These are phyloP conservation scores for Ptychodera flava DNA, from an alignment of 35 echinoderm and acorn worm genomes.

Conservation along the genomic window DNA sequence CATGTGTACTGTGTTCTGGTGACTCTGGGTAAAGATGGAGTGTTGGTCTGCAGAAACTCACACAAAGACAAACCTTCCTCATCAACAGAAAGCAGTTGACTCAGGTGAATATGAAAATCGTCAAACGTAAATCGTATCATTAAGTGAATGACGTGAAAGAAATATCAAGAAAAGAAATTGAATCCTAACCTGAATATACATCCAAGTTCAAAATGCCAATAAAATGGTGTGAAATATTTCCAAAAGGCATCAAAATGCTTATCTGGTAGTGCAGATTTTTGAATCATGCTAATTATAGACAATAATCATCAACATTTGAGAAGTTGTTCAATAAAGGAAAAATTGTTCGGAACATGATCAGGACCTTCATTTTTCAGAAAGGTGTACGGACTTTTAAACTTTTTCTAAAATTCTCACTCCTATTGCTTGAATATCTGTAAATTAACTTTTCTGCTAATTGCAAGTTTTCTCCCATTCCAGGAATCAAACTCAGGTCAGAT, in stretches of 20 bases:
- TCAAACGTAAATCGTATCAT: not conserved
- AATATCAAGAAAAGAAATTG: not conserved
- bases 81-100: slow-evolving; percentile 9
- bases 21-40: slow-evolving; percentile 72
- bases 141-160: not conserved
- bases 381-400: no score
- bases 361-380: no score
- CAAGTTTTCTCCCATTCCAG: no score
- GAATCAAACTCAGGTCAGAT: slow-evolving; percentile 34
- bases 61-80: slow-evolving; percentile 65
- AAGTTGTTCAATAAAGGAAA: not conserved
- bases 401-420: no score
- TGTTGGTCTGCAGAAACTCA: slow-evolving; percentile 59
- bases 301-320: not conserved
- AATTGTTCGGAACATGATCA: no score
- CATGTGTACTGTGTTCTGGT: slow-evolving; percentile 73
- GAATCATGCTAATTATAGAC: not conserved
- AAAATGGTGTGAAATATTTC: not conserved
- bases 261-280: not conserved
- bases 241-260: no score
- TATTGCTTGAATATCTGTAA: no score
- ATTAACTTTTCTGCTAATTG: no score
- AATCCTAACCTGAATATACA: no score
- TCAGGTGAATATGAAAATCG: slow-evolving; percentile 37
- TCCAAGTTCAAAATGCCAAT: not conserved